These are phyloP conservation scores for Zosterops hypoxanthus DNA, from an alignment of 2,113 vertebrate genomes.

Conservation along the genomic window DNA sequence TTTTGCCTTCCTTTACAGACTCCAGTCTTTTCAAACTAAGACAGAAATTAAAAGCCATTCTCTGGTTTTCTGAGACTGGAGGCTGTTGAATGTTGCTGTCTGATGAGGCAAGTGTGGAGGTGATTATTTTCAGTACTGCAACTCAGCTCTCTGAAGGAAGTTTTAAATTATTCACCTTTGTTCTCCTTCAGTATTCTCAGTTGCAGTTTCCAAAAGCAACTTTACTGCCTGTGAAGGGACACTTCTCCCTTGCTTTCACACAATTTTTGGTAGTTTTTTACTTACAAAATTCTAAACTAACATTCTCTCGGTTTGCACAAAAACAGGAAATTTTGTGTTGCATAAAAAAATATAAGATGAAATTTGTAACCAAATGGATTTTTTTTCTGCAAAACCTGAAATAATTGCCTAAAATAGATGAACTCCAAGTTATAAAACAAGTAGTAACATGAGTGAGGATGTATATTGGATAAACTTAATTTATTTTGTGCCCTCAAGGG, in stretches of 20 bases:
- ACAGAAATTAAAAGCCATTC: conserved; percentile 5
- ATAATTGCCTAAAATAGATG: background rate
- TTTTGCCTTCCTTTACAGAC: no score
- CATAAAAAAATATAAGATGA: background rate
- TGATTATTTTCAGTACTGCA: background rate
- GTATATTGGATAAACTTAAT: background rate
- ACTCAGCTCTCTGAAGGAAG: background rate
- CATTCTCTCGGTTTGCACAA: background rate
- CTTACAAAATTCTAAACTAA: background rate
- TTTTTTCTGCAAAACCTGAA: background rate
- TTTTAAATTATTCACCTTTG: background rate
- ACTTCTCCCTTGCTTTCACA: background rate
- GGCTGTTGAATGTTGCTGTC: background rate
- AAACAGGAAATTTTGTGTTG: background rate
- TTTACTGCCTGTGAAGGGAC: background rate
- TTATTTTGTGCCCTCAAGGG: background rate
- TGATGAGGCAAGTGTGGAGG: background rate
- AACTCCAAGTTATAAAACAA: background rate
- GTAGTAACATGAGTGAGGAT: background rate
- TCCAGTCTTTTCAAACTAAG: no score
- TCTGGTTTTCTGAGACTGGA: background rate
- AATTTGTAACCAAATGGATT: background rate
- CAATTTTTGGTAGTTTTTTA: background rate
- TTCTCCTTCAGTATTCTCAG: background rate
- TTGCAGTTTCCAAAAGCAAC: background rate